Percentiles rank a stretch among this genome's conserved stretches.
phyloP scores from a whole-genome alignment of 2,113 vertebrate genomes.

The Pachyramphus minor region DNA sequence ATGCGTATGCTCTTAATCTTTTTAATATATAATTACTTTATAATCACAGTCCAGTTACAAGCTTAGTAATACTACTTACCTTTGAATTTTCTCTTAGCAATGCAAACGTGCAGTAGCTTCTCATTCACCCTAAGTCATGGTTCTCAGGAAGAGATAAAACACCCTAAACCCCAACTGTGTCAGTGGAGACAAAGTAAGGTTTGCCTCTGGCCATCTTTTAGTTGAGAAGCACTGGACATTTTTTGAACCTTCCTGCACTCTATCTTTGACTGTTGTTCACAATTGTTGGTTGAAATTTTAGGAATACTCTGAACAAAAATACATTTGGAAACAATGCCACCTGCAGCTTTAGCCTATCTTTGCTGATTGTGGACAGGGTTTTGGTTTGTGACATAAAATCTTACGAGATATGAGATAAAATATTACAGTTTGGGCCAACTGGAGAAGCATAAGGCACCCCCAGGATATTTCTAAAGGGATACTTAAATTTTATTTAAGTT shows the following conservation, averaged over 20 bases:
- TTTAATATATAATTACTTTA: not conserved
- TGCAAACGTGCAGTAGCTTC: not conserved
- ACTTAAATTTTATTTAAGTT: not conserved
- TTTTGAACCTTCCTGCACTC: not conserved
- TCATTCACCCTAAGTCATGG: not conserved
- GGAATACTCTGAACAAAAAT: not conserved
- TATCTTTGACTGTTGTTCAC: not conserved
- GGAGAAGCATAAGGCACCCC: not conserved
- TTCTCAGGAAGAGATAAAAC: not conserved
- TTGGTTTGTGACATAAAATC: not conserved
- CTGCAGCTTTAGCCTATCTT: not conserved
- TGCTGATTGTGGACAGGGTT: not conserved
- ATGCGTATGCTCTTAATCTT: not conserved
- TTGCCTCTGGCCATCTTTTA: not conserved
- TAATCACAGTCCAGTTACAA: not conserved
- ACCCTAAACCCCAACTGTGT: not conserved
- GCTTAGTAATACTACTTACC: not conserved
- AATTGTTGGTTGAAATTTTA: not conserved
- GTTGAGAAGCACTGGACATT: not conserved
- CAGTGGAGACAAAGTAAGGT: accelerated
- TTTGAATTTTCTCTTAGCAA: not conserved
- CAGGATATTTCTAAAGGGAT: not conserved
- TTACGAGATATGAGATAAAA: not conserved
- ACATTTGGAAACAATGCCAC: not conserved
- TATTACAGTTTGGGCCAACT: not conserved